Evolutionary conservation across 2,888 invertebrate genomes (phyloP).

Genomic region (Zeuzera pyrina): DNA sequence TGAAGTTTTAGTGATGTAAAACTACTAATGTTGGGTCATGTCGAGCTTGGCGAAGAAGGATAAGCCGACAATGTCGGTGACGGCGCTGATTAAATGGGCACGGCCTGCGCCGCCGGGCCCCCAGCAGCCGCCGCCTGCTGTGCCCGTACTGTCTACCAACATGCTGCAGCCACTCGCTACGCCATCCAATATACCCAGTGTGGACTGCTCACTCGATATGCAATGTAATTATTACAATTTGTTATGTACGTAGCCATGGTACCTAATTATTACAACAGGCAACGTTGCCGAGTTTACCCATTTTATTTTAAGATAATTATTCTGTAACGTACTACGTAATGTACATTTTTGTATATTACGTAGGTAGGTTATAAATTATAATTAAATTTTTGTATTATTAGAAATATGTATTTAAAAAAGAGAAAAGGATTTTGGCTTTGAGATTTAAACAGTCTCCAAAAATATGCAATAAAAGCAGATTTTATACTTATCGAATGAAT

Average conservation of each 20-base stretch:
- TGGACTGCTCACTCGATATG: slow-evolving; percentile 61
- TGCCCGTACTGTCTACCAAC: slow-evolving; percentile 35
- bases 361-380: too few species aligned
- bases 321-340: too few species aligned
- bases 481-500: too few species aligned
- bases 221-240: slow-evolving; percentile 54
- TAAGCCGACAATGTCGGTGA: slow-evolving; percentile 89
- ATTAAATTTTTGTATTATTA: too few species aligned
- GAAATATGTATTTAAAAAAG: too few species aligned
- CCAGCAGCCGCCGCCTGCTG: slow-evolving; percentile 46
- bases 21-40: slow-evolving; percentile 64
- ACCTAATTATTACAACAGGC: too few species aligned
- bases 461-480: too few species aligned
- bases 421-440: too few species aligned
- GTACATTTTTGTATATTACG: too few species aligned
- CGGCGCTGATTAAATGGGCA: slow-evolving; percentile 84
- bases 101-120: slow-evolving; percentile 57
- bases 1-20: slow-evolving; percentile 61
- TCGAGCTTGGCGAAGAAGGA: slow-evolving; percentile 85
- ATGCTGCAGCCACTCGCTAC: slow-evolving; percentile 41
- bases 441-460: too few species aligned
- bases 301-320: too few species aligned
- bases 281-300: too few species aligned
- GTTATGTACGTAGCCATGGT: slow-evolving; percentile 5
- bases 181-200: slow-evolving; percentile 39